phyloP scores from a whole-genome alignment of 2,888 invertebrate genomes.

The Limnephilus lunatus region DNA sequence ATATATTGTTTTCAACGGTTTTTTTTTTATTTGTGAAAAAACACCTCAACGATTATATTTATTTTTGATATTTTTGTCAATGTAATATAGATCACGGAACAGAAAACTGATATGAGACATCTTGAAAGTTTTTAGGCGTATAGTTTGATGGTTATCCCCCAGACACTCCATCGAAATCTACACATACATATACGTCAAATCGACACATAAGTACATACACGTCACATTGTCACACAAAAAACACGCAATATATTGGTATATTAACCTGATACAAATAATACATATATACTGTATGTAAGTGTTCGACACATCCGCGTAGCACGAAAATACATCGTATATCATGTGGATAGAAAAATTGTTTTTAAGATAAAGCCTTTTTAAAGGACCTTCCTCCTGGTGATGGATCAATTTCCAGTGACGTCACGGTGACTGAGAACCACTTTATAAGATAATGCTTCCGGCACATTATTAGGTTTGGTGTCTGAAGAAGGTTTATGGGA shows the following conservation, averaged over 20 bases:
- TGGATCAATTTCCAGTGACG: conserved; percentile 17
- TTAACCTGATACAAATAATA: neutral
- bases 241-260: neutral
- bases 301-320: neutral
- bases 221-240: neutral
- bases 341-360: conserved; percentile 3
- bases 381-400: neutral
- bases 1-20: neutral
- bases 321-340: neutral
- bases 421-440: neutral
- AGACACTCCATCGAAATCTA: neutral
- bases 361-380: conserved; percentile 10
- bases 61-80: conserved; percentile 12
- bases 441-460: conserved; percentile 8
- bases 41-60: neutral
- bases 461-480: neutral
- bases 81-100: neutral
- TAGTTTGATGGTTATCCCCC: conserved; percentile 21
- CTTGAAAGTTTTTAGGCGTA: conserved; percentile 20
- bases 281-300: neutral
- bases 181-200: neutral
- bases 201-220: neutral
- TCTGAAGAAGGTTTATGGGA: neutral
- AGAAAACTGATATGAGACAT: conserved; percentile 18
- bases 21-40: too few relatives aligned